Evolutionary conservation across 2,797 vertebrate species (phyloP).

Genomic region (Premnoplex brunnescens): DNA sequence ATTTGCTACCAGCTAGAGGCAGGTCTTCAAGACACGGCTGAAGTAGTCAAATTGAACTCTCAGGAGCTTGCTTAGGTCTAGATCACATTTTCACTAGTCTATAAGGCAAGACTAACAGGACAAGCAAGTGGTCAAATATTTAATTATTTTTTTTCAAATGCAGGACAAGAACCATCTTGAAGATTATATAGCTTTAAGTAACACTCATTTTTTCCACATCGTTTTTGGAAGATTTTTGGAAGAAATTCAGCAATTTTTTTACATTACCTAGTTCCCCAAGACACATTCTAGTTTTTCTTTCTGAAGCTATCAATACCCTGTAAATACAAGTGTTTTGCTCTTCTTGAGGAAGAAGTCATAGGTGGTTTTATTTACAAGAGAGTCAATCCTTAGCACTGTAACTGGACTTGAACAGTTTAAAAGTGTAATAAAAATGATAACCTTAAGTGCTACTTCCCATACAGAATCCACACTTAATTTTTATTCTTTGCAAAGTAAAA

Average conservation of each 20-base stretch:
- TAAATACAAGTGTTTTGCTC: constrained; percentile 64
- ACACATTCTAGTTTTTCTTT: neutral
- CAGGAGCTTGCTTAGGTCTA: constrained; percentile 46
- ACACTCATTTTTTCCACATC: neutral
- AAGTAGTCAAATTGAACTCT: constrained; percentile 13
- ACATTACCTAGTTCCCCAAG: constrained; percentile 32
- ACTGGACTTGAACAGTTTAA: constrained; percentile 57
- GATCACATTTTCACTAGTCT: constrained; percentile 32
- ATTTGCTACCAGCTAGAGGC: constrained; percentile 22
- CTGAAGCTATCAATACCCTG: constrained; percentile 40
- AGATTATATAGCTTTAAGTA: neutral
- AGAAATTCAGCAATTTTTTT: constrained; percentile 9
- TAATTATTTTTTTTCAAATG: neutral
- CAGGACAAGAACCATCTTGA: constrained; percentile 19
- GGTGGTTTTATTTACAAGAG: constrained; percentile 77
- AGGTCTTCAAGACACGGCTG: constrained; percentile 51
- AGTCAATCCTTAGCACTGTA: constrained; percentile 48
- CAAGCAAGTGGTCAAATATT: neutral
- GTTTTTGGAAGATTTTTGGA: neutral
- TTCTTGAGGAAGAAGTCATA: constrained; percentile 64
- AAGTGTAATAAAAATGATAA: constrained; percentile 59
- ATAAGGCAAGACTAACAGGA: constrained; percentile 36
- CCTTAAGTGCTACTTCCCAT: constrained; percentile 68
- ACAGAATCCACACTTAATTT: constrained; percentile 74
- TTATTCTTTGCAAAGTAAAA: constrained; percentile 78